phyloP scores from a whole-genome alignment of 1,140 invertebrate species.

The Doryteuthis pealeii region DNA sequence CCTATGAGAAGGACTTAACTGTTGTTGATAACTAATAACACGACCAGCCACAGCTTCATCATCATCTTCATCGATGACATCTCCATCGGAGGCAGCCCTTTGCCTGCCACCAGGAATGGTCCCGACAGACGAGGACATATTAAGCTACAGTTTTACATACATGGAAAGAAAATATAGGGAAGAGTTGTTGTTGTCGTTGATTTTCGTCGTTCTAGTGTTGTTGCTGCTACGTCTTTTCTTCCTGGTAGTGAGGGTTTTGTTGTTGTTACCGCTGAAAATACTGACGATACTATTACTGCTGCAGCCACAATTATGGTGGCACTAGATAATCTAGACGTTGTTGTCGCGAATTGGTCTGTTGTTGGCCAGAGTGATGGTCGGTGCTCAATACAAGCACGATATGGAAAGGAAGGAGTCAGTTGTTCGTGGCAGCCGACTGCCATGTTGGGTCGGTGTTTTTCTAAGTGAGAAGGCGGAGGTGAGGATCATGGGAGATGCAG shows the following conservation, averaged over 20 bases:
- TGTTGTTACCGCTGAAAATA: too few species aligned
- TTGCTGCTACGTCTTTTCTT: too few species aligned
- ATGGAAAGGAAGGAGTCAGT: too few species aligned
- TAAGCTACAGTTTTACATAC: not conserved
- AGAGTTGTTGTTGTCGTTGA: not conserved
- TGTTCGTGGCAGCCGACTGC: not conserved
- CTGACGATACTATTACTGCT: too few species aligned
- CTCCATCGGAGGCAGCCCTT: conserved; percentile 46
- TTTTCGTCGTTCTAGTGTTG: not conserved
- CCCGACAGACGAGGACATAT: not conserved
- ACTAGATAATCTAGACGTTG: not conserved
- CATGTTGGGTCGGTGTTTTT: not conserved
- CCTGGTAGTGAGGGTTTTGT: too few species aligned
- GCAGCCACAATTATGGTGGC: not conserved
- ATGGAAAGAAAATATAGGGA: not conserved
- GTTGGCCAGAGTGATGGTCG: too few species aligned
- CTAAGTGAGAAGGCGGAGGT: too few species aligned
- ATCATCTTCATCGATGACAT: conserved; percentile 41
- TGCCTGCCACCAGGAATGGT: conserved; percentile 42
- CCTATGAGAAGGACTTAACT: conserved; percentile 26
- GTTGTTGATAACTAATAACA: conserved; percentile 8
- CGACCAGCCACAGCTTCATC: conserved; percentile 19
- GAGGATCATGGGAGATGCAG: not conserved
- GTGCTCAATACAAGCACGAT: too few species aligned
- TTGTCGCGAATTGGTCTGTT: not conserved